These are phyloP conservation scores for Australoheros facetus DNA, from an alignment of 2,797 vertebrate genomes.

Conservation along the genomic window DNA sequence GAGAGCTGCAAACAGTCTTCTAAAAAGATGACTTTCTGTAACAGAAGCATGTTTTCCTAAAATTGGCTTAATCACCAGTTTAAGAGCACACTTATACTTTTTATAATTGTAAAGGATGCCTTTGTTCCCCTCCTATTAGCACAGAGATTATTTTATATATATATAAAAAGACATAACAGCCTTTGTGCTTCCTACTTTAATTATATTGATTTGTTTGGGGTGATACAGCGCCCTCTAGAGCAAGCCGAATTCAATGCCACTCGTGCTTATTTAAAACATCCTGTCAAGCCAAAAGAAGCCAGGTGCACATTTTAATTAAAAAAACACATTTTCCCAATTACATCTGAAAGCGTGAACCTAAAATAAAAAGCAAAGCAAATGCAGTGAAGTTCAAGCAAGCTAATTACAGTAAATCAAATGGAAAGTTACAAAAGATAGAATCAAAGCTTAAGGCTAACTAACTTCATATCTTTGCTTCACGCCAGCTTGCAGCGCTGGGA, in stretches of 20 bases:
- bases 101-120: too few species aligned
- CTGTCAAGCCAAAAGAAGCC: background rate
- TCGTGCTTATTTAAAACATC: background rate
- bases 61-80: too few species aligned
- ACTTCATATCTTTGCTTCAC: background rate
- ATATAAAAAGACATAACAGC: background rate
- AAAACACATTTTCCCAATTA: background rate
- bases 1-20: too few species aligned
- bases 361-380: background rate
- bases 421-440: background rate
- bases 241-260: background rate
- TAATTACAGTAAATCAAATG: background rate
- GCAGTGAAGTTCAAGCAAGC: background rate
- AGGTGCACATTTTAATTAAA: background rate
- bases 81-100: too few species aligned
- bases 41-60: too few species aligned
- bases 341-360: background rate
- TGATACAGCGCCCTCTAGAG: background rate
- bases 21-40: too few species aligned
- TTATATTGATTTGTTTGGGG: background rate
- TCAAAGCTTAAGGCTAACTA: background rate
- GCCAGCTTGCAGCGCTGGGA: background rate
- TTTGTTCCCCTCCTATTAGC: background rate
- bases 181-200: background rate
- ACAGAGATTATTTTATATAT: background rate